Percentiles rank a stretch among this genome's conserved stretches.
Evolutionary conservation across 2,113 vertebrate species (phyloP).

Genomic region (Cynopterus brachyotis): DNA sequence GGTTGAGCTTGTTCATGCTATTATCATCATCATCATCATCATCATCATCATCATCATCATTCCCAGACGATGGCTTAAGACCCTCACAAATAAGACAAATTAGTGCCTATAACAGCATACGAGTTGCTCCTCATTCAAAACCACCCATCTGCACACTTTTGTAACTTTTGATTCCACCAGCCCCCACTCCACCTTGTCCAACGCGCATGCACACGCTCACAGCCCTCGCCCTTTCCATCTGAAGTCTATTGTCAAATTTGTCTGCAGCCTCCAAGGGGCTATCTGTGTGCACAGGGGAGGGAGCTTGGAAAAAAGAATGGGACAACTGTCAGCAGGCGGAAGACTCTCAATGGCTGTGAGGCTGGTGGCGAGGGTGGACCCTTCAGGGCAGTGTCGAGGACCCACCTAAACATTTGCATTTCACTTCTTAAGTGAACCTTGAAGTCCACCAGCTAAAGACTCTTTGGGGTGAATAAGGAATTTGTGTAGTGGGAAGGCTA

Average conservation of each 20-base stretch:
- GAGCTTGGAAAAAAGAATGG: too few relatives aligned
- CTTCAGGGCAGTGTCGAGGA: background rate
- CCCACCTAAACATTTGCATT: background rate
- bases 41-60: background rate
- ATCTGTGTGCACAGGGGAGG: background rate
- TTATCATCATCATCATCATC: background rate
- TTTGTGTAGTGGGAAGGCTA: background rate
- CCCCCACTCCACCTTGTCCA: fast-evolving
- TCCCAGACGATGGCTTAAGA: background rate
- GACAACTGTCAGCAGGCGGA: background rate
- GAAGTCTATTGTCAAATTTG: too few relatives aligned
- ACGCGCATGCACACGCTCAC: fast-evolving
- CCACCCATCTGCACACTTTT: background rate
- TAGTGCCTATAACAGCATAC: too few relatives aligned
- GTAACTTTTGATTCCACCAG: background rate
- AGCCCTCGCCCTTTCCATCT: background rate
- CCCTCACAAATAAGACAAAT: background rate
- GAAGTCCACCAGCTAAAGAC: background rate
- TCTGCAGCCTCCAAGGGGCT: background rate
- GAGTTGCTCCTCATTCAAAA: background rate
- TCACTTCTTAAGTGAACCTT: background rate
- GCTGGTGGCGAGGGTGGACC: background rate
- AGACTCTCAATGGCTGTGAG: background rate
- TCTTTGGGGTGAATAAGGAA: background rate
- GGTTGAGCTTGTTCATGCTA: background rate